These are phyloP conservation scores for Drosophila sordidapex DNA, from an alignment of 2,888 invertebrate species.

Conservation along the genomic window DNA sequence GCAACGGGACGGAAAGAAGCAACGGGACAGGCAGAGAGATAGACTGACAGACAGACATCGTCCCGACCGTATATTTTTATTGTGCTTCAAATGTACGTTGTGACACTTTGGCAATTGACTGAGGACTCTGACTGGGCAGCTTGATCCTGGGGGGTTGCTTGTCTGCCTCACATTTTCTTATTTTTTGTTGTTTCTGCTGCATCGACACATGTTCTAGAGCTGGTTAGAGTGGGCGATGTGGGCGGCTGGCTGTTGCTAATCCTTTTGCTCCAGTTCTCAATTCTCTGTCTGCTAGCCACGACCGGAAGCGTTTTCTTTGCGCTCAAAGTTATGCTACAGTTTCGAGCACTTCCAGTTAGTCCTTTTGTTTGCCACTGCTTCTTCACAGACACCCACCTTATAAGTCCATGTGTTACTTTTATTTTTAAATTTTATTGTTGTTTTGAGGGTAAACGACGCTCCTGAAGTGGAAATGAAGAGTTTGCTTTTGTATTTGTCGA, in stretches of 20 bases:
- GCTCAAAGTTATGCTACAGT: constrained; percentile 68
- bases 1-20: background rate
- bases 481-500: constrained; percentile 47
- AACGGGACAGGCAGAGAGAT: constrained; percentile 14
- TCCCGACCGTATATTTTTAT: constrained; percentile 52
- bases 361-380: constrained; percentile 39
- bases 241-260: constrained; percentile 43
- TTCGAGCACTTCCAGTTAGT: constrained; percentile 43
- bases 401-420: constrained; percentile 6
- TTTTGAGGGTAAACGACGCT: constrained; percentile 39
- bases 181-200: constrained; percentile 19
- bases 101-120: constrained; percentile 76
- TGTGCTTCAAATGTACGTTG: constrained; percentile 70
- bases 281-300: constrained; percentile 49
- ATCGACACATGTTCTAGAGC: constrained; percentile 16
- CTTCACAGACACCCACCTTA: background rate
- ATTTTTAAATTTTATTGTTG: constrained; percentile 14
- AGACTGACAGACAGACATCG: constrained; percentile 39
- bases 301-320: constrained; percentile 77
- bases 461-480: constrained; percentile 55
- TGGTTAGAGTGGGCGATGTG: constrained; percentile 8
- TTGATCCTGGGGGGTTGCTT: constrained; percentile 21
- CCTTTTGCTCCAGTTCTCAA: constrained; percentile 58
- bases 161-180: constrained; percentile 41
- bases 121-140: constrained; percentile 31